A percentile compares a stretch with the other conserved stretches of the same genome.
phyloP scores from a whole-genome alignment of 2,113 vertebrate genomes.

The Sakesphorus luctuosus region DNA sequence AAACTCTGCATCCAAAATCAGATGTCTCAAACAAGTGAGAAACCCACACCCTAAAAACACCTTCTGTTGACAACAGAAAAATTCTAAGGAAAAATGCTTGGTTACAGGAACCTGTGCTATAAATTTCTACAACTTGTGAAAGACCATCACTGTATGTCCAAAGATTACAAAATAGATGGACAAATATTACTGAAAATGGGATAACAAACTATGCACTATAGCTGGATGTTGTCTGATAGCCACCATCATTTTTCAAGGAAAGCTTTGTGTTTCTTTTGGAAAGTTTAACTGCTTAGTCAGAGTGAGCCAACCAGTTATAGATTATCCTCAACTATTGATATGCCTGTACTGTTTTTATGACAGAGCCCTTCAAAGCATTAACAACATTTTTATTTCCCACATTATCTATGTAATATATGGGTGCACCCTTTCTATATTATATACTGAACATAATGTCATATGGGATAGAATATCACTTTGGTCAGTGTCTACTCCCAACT shows the following conservation, averaged over 20 bases:
- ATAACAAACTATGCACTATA: neutral
- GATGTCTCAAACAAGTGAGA: neutral
- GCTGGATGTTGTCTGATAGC: neutral
- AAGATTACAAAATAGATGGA: neutral
- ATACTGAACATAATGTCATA: neutral
- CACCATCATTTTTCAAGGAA: neutral
- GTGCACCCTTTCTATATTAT: neutral
- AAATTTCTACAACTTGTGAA: neutral
- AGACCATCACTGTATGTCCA: neutral
- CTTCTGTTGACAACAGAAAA: neutral
- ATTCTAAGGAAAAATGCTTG: neutral
- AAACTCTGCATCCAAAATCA: neutral
- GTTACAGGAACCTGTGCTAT: neutral
- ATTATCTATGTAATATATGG: neutral
- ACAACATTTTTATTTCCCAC: rapidly evolving
- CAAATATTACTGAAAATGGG: neutral
- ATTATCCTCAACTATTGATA: neutral
- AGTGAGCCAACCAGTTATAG: neutral
- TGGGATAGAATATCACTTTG: neutral
- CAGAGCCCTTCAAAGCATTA: neutral
- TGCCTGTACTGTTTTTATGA: neutral
- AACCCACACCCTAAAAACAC: neutral
- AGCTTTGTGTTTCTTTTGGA: neutral
- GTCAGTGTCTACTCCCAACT: neutral
- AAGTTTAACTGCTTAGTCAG: neutral